Base-by-base conservation (phyloP, 2,797 vertebrate species). In the Picus viridis region DNA sequence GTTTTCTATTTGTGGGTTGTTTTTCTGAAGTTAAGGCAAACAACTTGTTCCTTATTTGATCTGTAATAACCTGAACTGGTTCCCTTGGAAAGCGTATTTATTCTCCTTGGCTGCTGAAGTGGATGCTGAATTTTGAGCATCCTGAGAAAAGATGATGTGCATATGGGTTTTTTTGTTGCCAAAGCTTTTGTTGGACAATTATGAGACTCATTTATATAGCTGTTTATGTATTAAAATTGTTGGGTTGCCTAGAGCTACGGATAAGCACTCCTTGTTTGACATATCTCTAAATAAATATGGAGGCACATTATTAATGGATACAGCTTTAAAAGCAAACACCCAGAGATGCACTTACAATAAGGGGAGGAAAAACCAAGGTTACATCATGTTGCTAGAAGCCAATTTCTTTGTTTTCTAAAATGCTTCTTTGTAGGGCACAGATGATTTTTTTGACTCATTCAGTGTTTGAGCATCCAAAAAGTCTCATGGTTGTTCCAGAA, bases 391-490 rank as follows among this genome's bases (percentile, higher is more conserved):
- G 71, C 90, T 95, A 86, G 86, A 93, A 95, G 96, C 94, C 90
- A 96, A 65, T 83, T 95, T 74, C 90, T 96, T 94, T 97, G 91
- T 96, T 94, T 95, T 96, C 91, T 94, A 57, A 93, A 96, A 85
- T 70, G 73, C 89, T 94, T 92, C 88, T 95, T 79, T 86, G 92
- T 84, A 93, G 94, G 89, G 86, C 92, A 86, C 91, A 94, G 88
- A 96, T 95, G 92, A 96, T 92, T 93, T 96, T 96, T 94, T 94
- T 96, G 91, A 97, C 85, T 96, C 95, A 96, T 95, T 95, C 88
- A 82, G 70, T 36, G 22, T 93, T 83, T 90, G 74, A 92, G 65
- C 91, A 94, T 96, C 93, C 95, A 95, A 36, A 89, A 94, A 90
- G 92, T 95, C 90, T 96, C 90, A 78, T 2, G 15, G 81, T 81